phyloP scores from a whole-genome alignment of 2,113 vertebrate genomes.

The Cettia cetti region DNA sequence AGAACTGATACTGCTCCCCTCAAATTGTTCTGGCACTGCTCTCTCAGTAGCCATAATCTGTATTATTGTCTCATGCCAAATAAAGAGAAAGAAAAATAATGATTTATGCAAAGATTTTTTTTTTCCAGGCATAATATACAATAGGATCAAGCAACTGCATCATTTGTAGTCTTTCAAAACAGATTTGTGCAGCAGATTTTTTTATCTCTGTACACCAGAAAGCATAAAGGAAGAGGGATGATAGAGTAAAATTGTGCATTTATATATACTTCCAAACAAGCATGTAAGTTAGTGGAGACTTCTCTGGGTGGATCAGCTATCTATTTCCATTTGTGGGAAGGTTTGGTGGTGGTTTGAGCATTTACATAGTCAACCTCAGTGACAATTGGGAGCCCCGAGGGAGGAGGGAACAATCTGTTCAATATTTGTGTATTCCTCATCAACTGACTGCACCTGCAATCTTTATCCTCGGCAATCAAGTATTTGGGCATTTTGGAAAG shows the following conservation, averaged over 20 bases:
- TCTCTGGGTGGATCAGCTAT: background rate
- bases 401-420: background rate
- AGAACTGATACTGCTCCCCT: background rate
- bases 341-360: background rate
- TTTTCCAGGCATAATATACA: background rate
- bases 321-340: background rate
- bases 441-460: background rate
- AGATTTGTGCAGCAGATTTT: background rate
- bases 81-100: background rate
- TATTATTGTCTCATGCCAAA: background rate
- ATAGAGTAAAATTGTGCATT: background rate
- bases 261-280: background rate
- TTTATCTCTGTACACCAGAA: background rate
- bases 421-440: background rate
- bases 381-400: background rate
- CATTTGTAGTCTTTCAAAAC: background rate
- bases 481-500: background rate
- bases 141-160: background rate
- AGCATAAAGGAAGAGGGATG: background rate
- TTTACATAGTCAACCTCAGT: background rate
- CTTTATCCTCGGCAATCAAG: fast-evolving
- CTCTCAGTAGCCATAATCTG: background rate
- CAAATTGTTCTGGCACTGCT: background rate
- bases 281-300: background rate
- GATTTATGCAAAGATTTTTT: background rate